Base-by-base conservation (phyloP, 2,888 invertebrate genomes). In the Caenorhabditis panamensis region DNA sequence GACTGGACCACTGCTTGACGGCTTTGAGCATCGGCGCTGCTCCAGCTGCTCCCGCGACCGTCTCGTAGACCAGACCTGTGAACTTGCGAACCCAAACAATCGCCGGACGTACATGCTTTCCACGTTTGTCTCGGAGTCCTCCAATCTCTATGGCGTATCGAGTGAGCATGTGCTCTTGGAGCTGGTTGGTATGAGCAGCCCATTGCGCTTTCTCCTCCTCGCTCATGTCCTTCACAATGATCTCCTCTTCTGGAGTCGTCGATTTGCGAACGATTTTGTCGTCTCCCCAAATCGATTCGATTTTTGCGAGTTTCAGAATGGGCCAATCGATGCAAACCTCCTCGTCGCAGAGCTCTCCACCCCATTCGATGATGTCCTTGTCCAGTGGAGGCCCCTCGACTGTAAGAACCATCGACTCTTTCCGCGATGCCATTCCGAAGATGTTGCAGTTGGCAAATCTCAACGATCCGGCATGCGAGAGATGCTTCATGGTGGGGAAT, bases 311-410 rank as follows among this genome's bases (percentile, higher is more conserved):
- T 49, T 94, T 93, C 67, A 98, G 93, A 92, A 97, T 96, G 0
- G 98, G 98, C 97, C 97, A 98, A 5, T 94, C 94, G 3, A 96
- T 95, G 92, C 94, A 95, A 1, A 96, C 93, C 54, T 93, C 92
- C 90, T 94, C 94, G 0, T 95, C 95, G 13, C 97, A 91, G 44
- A 95, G 91, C 51, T 94, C 93, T 8, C 92, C 90, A 0, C 95
- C 94, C 0, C 94, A 91, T 4, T 92, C 91, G 47, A 93, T 92
- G 13, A 84, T 59, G 28, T 87, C 85, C 67, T 82, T 69, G 1
- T 59, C 36, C 13, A 16, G n/a, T 0, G 58, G 16, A n/a, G 20
- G 44, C 8, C 26, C 36, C 9, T 58, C 31, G 0, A 80, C 75
- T 31, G 51, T 69, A 16, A 80, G n/a, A 9, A 80, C 64, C 94